phyloP scores from a whole-genome alignment of 2,888 invertebrate genomes.

The Limnephilus rhombicus region DNA sequence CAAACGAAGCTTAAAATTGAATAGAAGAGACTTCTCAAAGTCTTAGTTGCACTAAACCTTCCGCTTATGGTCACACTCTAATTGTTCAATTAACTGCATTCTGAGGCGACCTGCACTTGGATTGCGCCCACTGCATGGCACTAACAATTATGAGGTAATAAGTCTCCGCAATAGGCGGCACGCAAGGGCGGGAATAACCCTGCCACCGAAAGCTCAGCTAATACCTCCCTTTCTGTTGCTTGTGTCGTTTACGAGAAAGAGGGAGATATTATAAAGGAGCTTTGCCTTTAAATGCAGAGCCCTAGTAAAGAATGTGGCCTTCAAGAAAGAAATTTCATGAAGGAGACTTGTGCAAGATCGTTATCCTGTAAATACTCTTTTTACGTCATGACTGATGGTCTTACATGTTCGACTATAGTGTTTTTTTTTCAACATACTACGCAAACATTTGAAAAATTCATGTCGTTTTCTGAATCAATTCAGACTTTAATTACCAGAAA shows the following conservation, averaged over 20 bases:
- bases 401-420: not conserved
- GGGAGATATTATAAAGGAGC: not conserved
- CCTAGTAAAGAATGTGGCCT: constrained; percentile 6
- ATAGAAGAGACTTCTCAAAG: constrained; percentile 28
- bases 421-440: not conserved
- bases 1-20: not conserved
- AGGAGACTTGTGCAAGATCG: not conserved
- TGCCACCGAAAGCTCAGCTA: not conserved
- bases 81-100: constrained; percentile 42
- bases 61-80: constrained; percentile 46
- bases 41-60: constrained; percentile 34
- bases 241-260: not conserved
- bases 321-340: not conserved
- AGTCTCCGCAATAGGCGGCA: not conserved
- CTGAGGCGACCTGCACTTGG: constrained; percentile 34
- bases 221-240: not conserved
- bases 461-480: too few relatives aligned
- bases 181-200: constrained; percentile 18
- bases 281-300: not conserved
- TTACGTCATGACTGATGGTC: not conserved
- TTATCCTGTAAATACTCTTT: not conserved
- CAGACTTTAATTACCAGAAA: too few relatives aligned
- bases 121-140: constrained; percentile 15
- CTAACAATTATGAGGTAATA: not conserved
- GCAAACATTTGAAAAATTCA: not conserved